A percentile compares a stretch with the other conserved stretches of the same genome.
phyloP scores from a whole-genome alignment of 2,797 vertebrate genomes.

The Alfaro cultratus region DNA sequence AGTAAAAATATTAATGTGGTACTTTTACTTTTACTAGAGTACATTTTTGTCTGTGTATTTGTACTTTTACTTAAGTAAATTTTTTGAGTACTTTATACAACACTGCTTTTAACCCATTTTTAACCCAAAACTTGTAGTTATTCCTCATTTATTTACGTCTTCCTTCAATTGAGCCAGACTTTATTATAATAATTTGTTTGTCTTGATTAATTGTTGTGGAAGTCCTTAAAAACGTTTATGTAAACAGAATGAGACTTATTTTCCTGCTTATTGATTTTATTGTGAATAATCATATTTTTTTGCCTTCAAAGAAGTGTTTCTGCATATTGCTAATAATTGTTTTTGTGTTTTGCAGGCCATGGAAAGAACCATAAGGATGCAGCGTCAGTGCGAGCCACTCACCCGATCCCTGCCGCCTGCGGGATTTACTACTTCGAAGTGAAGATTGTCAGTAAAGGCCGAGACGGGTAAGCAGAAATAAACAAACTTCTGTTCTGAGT shows the following conservation, averaged over 20 bases:
- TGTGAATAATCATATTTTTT: background rate
- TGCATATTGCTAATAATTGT: background rate
- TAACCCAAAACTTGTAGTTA: background rate
- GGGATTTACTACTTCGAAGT: conserved; percentile 99
- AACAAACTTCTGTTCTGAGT: background rate
- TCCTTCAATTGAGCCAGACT: background rate
- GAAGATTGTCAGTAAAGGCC: conserved; percentile 99
- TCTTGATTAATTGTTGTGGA: background rate
- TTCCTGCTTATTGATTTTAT: background rate
- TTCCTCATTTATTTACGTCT: background rate
- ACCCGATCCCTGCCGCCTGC: conserved; percentile 97
- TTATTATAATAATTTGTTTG: background rate
- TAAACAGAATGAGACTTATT: background rate
- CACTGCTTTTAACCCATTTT: too few species aligned
- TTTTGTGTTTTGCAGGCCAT: conserved; percentile 83
- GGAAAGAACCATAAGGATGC: conserved; percentile 99
- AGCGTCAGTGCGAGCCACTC: conserved; percentile 95
- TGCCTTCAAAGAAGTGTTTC: background rate
- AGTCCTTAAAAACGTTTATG: background rate
- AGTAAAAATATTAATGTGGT: too few species aligned
- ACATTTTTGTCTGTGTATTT: too few species aligned
- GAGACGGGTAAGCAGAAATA: conserved; percentile 90
- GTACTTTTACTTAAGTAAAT: too few species aligned
- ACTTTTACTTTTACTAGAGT: too few species aligned
- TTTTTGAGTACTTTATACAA: too few species aligned